Conservation (phyloP, 1,140 invertebrate species). For the honey bee (Apis mellifera) region Amel_HAv3.1 CM009931.2:1863501-1864000, state of each 20-base stretch:
- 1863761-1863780: too few species aligned
- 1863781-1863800: not conserved
- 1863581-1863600: not conserved
- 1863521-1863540: not conserved
- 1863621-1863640: not conserved
- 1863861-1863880: not conserved
- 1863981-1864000: too few species aligned
- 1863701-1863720: too few species aligned
- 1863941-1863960: not conserved
- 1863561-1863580: not conserved
- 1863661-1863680: too few species aligned
- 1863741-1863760: too few species aligned
- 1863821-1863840: not conserved
- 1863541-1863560: not conserved
- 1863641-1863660: not conserved
- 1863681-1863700: too few species aligned
- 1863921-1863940: not conserved
- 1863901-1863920: not conserved
- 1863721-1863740: too few species aligned
- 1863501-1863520: slow-evolving; percentile 26
- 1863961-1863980: too few species aligned
- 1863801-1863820: not conserved
- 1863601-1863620: too few species aligned
- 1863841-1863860: not conserved
- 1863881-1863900: not conserved